Conservation (phyloP, 2,888 invertebrate genomes). For the Globia sparganii region DNA sequence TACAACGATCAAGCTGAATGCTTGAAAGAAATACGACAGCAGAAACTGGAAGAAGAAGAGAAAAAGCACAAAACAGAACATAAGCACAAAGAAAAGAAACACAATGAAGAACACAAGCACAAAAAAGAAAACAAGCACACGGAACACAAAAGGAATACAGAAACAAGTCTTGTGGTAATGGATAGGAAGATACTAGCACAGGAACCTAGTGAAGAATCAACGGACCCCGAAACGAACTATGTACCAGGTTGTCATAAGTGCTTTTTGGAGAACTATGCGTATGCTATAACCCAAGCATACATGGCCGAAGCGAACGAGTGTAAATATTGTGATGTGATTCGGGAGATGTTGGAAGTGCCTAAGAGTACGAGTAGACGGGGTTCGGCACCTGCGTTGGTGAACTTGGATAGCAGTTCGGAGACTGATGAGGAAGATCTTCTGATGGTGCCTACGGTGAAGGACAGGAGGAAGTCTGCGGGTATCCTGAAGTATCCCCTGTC, state of each 20-base stretch:
- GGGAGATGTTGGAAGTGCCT: slow-evolving; percentile 86
- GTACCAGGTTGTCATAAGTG: slow-evolving; percentile 88
- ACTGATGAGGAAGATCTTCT: slow-evolving; percentile 86
- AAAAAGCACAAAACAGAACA: slow-evolving; percentile 79
- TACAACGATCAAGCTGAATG: slow-evolving; percentile 92
- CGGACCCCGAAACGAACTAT: slow-evolving; percentile 82
- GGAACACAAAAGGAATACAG: slow-evolving; percentile 81
- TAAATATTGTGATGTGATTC: slow-evolving; percentile 88
- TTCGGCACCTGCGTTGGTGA: slow-evolving; percentile 90
- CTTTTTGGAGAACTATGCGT: slow-evolving; percentile 88
- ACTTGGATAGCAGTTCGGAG: slow-evolving; percentile 85
- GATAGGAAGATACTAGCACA: slow-evolving; percentile 82
- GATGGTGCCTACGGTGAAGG: slow-evolving; percentile 85
- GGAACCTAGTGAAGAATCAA: slow-evolving; percentile 86
- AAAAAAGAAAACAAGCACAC: slow-evolving; percentile 81
- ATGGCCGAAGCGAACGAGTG: slow-evolving; percentile 85
- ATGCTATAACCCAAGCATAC: slow-evolving; percentile 86
- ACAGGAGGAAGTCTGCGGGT: slow-evolving; percentile 90
- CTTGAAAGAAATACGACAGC: slow-evolving; percentile 87
- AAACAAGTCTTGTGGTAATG: slow-evolving; percentile 79
- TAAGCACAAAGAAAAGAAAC: slow-evolving; percentile 78
- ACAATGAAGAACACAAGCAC: slow-evolving; percentile 81
- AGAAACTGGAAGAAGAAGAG: slow-evolving; percentile 83
- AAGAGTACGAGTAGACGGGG: slow-evolving; percentile 85
- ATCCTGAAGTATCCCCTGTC: slow-evolving; percentile 84